These are phyloP conservation scores for Gambelia wislizenii DNA, from an alignment of 2,797 vertebrate species.

Conservation along the genomic window DNA sequence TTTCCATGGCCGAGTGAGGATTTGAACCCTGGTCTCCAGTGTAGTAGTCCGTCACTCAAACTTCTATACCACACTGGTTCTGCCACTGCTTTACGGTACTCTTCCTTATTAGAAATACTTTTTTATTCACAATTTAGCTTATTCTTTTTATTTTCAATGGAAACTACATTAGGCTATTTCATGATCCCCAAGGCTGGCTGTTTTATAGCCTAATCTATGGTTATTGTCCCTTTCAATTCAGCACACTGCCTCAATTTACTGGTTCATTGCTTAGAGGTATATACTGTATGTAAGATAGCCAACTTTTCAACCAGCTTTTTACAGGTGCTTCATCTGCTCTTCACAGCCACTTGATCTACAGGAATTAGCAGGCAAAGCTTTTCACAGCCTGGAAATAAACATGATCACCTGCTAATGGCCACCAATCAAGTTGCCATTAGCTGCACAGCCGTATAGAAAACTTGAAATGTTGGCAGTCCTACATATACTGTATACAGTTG, in stretches of 20 bases:
- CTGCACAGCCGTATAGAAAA: no score
- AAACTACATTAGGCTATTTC: neutral
- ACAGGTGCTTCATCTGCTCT: neutral
- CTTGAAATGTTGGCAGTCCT: neutral
- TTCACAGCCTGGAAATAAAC: neutral
- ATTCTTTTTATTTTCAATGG: neutral
- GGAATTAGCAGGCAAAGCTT: neutral
- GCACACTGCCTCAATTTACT: neutral
- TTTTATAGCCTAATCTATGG: neutral
- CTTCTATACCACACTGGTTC: no score
- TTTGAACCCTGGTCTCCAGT: no score
- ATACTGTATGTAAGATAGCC: neutral
- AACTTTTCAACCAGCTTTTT: neutral
- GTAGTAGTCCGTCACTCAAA: no score
- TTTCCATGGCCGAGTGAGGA: no score
- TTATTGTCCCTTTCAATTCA: neutral
- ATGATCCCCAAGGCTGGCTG: neutral
- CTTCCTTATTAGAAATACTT: neutral
- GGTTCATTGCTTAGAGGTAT: neutral
- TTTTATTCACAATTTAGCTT: neutral
- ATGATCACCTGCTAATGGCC: neutral
- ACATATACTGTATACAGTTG: neutral
- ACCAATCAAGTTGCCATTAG: neutral
- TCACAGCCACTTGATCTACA: neutral
- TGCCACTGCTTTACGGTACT: no score